A percentile compares a stretch with the other conserved stretches of the same genome.
Conservation (phyloP, 2,888 invertebrate genomes). For the Autographa pulchrina region DNA sequence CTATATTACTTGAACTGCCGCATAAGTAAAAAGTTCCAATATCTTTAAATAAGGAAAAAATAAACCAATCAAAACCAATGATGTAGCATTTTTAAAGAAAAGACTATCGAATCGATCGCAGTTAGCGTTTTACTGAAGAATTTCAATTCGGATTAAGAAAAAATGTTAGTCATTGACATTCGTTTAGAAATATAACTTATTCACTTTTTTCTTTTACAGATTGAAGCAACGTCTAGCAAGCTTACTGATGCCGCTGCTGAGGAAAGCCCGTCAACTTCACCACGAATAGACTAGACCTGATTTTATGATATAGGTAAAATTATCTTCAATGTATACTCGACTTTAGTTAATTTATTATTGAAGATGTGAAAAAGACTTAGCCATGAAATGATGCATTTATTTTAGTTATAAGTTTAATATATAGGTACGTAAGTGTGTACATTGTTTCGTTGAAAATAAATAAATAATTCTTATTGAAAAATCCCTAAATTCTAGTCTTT, state of each 20-base stretch:
- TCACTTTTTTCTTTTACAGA: conserved; percentile 76
- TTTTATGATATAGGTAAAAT: conserved; percentile 18
- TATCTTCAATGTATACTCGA: conserved; percentile 22
- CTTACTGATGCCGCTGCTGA: conserved; percentile 87
- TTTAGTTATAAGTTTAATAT: conserved; percentile 68
- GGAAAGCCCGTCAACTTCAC: conserved; percentile 80
- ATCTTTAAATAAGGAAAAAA: not conserved
- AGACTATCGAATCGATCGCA: not conserved
- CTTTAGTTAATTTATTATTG: conserved; percentile 38
- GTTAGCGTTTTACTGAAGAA: not conserved
- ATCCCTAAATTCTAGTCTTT: conserved; percentile 69
- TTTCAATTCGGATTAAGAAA: conserved; percentile 4
- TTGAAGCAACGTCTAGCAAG: conserved; percentile 86
- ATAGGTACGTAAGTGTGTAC: conserved; percentile 70
- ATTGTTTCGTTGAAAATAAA: conserved; percentile 88
- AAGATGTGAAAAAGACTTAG: conserved; percentile 32
- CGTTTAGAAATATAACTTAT: conserved; percentile 9
- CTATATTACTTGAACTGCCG: not conserved
- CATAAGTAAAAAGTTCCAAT: not conserved
- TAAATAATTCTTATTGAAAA: conserved; percentile 87
- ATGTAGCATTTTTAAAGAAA: not conserved
- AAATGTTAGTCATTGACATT: not conserved
- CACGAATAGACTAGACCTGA: conserved; percentile 12
- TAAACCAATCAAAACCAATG: conserved; percentile 4
- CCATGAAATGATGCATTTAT: conserved; percentile 84